Conservation (phyloP, 2,888 invertebrate species). For the Agonum fuliginosum region DNA sequence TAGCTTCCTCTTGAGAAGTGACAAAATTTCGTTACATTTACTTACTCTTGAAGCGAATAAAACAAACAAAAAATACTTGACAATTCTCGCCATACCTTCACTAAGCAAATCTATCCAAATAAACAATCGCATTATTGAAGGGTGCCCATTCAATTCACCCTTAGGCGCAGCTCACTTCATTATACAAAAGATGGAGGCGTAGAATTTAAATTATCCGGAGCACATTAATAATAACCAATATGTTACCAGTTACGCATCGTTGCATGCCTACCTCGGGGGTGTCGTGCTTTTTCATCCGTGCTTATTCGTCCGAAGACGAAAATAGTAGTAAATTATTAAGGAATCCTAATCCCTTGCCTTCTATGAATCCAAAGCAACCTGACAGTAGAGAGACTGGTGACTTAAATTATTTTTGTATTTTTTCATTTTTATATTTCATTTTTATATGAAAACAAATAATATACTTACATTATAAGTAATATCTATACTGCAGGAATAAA, state of each 20-base stretch:
- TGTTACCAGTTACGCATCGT: conserved; percentile 57
- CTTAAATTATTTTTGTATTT: no score
- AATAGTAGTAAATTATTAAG: no score
- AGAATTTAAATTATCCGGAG: conserved; percentile 58
- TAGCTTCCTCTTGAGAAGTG: conserved; percentile 1
- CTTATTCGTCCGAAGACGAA: no score
- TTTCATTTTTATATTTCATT: no score
- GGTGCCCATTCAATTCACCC: conserved; percentile 41
- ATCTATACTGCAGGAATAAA: no score
- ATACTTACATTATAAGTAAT: no score
- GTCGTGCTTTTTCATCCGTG: no score
- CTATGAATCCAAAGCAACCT: no score
- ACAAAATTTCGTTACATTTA: conserved; percentile 38
- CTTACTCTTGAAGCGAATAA: background rate
- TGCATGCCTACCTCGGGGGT: background rate
- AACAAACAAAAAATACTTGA: conserved; percentile 15
- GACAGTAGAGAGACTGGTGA: no score
- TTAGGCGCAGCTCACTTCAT: conserved; percentile 21
- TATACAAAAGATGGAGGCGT: conserved; percentile 51
- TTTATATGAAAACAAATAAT: no score
- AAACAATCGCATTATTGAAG: background rate
- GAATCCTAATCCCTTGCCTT: no score
- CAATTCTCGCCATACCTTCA: background rate
- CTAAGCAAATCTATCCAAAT: background rate
- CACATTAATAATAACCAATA: conserved; percentile 59